Evolutionary conservation across 1,140 invertebrate species (phyloP), one percentile per base, ranked within the genome.

Genomic region (Monochamus saltuarius): DNA sequence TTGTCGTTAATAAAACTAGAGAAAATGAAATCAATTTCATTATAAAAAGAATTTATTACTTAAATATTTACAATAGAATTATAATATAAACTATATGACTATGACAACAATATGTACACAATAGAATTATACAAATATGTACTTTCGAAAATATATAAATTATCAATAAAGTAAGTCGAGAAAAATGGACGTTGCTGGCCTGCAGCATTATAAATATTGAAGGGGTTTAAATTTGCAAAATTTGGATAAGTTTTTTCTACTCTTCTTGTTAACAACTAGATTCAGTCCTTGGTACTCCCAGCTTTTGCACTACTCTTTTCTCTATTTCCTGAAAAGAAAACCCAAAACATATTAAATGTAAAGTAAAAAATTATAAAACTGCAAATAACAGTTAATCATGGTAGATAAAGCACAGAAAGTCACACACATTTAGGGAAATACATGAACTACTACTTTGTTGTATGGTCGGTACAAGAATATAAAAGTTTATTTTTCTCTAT

Each of bases 71-170:
- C 64, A 70, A 70, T 72, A 72, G 66, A 72, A 70, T 73, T 64
- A 64, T 62, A 64, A 67, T 73, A 75, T 74, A 74, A 73, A 75
- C 72, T 72, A 75, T 75, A 73, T 75, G 66, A 72, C 68, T 74
- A 72, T 71, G 70, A 74, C 68, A 75, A 74, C 72, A 75, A 71
- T 73, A 73, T 73, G 46, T 72, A 73, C 67, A 72, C 56, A 61
- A 53, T 65, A 67, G 51, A 61, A 64, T 65, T 64, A 67, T 66
- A 68, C 61, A 68, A 62, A 61, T 66, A 65, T 59, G 49, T 43
- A 58, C 53, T 49, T 60, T 67, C 56, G 42, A 61, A 53, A 62
- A 62, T 59, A 59, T 62, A 62, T 56, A 59, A 66, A 62, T 55
- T 58, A 62, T 53, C 29, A 37, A 43, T 57, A 60, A 52, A 56